Evolutionary conservation across 1,140 invertebrate genomes (phyloP).

Genomic region (Propsilocerus akamusi): DNA sequence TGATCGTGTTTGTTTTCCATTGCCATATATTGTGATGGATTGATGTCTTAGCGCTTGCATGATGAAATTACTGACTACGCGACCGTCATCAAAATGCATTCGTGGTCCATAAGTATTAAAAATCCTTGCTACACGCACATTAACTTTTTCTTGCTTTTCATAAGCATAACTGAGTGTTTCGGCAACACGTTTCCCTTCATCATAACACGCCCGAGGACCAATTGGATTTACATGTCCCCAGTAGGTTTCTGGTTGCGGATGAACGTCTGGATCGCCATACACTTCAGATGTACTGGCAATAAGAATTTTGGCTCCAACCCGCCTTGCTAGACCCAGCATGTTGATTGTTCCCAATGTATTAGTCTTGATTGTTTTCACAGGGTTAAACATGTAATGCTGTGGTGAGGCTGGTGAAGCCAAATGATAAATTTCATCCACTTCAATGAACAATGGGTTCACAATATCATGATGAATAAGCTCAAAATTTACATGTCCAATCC

Average conservation of each 20-base stretch:
- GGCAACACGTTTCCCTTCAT: constrained; percentile 95
- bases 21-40: constrained; percentile 91
- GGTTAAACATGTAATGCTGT: constrained; percentile 99
- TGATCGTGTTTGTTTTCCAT: constrained; percentile 89
- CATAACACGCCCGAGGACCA: constrained; percentile 88
- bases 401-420: constrained; percentile 96
- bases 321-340: constrained; percentile 86
- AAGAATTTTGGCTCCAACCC: constrained; percentile 83
- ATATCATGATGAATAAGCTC: constrained; percentile 98
- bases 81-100: constrained; percentile 98
- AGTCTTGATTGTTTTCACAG: constrained; percentile 98
- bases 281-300: constrained; percentile 98
- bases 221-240: constrained; percentile 99
- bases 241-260: constrained; percentile 89
- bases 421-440: constrained; percentile 98
- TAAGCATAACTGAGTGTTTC: constrained; percentile 96
- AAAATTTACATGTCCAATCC: constrained; percentile 98
- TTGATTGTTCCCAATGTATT: constrained; percentile 97
- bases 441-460: constrained; percentile 92
- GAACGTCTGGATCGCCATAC: constrained; percentile 93
- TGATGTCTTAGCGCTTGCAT: constrained; percentile 89
- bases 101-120: constrained; percentile 99
- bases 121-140: constrained; percentile 89
- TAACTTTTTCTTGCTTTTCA: constrained; percentile 86
- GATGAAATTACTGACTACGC: constrained; percentile 98